These are phyloP conservation scores for Hemaris fuciformis DNA, from an alignment of 2,888 invertebrate genomes.

Conservation along the genomic window DNA sequence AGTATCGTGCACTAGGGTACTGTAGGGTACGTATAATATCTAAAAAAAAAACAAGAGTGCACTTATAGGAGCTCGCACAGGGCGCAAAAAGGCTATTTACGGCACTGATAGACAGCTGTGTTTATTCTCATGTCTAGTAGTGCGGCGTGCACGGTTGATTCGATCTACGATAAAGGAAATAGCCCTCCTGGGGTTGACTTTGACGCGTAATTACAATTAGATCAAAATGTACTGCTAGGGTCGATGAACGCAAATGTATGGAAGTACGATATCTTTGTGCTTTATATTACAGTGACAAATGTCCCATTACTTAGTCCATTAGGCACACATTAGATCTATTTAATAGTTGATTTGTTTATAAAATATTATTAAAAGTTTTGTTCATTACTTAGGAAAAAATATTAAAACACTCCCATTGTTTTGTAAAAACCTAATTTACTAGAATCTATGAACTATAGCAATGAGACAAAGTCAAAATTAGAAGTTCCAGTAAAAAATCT, in stretches of 20 bases:
- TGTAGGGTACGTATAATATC: too few relatives aligned
- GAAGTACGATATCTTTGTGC: neutral
- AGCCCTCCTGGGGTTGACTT: neutral
- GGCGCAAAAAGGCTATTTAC: neutral
- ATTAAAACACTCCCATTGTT: neutral
- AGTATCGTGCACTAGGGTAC: too few relatives aligned
- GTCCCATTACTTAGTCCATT: too few relatives aligned
- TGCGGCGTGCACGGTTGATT: neutral
- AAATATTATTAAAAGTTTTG: neutral
- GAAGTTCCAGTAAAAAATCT: too few relatives aligned
- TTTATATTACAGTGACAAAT: too few relatives aligned
- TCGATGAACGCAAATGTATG: neutral
- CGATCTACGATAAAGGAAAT: neutral
- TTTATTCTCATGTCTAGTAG: neutral
- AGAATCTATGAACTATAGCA: neutral
- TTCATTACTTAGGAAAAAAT: neutral
- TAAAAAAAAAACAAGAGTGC: too few relatives aligned
- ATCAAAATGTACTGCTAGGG: neutral
- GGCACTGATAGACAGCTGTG: neutral
- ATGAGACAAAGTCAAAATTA: neutral
- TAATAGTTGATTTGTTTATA: too few relatives aligned
- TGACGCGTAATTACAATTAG: neutral
- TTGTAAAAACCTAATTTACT: neutral
- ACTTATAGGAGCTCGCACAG: too few relatives aligned
- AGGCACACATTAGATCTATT: too few relatives aligned